phyloP scores from a whole-genome alignment of 2,113 vertebrate species.

The Syrmaticus mikado region DNA sequence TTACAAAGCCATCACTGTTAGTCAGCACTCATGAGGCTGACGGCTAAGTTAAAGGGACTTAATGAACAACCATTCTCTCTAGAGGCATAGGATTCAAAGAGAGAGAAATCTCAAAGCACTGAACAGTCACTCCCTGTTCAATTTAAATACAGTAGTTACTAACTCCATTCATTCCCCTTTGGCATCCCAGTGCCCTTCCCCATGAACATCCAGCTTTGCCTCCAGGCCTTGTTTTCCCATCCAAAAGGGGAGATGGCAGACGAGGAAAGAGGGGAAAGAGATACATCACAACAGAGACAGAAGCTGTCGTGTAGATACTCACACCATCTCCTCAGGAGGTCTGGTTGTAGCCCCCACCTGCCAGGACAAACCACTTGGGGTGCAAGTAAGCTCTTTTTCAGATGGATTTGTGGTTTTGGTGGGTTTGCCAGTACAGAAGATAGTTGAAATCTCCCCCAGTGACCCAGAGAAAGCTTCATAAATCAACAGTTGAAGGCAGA shows the following conservation, averaged over 20 bases:
- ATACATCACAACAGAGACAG: neutral
- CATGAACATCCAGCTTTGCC: neutral
- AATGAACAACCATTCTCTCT: neutral
- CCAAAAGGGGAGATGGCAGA: neutral
- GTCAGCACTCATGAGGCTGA: neutral
- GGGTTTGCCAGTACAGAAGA: neutral
- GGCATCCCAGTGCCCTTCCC: neutral
- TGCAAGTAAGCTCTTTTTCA: neutral
- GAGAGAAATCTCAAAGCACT: neutral
- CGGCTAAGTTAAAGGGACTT: neutral
- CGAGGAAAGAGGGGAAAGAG: neutral
- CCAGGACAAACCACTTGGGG: neutral
- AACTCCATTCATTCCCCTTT: neutral
- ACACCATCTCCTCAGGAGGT: neutral
- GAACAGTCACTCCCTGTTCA: neutral
- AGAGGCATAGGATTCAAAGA: neutral
- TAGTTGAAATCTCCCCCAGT: neutral
- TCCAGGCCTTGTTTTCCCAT: neutral
- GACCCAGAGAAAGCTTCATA: constrained; percentile 25
- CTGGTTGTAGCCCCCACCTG: neutral
- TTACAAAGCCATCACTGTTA: constrained; percentile 9
- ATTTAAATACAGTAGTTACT: neutral
- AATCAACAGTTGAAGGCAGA: constrained; percentile 30
- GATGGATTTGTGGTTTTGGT: neutral
- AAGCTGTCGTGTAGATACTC: neutral